Base-by-base conservation (phyloP, 2,888 invertebrate genomes). In the Falcaria lacertinaria region DNA sequence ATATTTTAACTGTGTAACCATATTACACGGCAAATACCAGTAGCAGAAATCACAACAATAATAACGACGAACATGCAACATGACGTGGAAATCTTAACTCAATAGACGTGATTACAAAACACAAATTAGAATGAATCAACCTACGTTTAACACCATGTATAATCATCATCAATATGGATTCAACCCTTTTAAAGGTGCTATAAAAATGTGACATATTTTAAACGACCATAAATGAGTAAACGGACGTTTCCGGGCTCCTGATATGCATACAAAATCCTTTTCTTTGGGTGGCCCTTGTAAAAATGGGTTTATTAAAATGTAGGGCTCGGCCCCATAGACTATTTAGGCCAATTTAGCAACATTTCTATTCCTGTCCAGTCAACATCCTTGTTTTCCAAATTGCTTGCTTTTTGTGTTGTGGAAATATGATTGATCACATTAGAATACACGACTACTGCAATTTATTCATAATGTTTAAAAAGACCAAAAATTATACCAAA, bases 361-460 rank as follows among this genome's bases (percentile, higher is more conserved):
- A 47, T 47, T 47, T 42, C 47, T 22, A 47, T 47, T 44, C 47
- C 28, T 44, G 34, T 28, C 39, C 34, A 34, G 25, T 38, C 33
- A 28, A 41, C 39, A 33, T 33, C n/a, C 15, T 17, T 33, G 42
- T 39, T 22, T 42, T 33, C 14, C 25, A 39, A 42, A 28, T 28
- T 28, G 11, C 28, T 40, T 37, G 33, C 32, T 41, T 28, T 33
- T 39, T 13, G 34, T 42, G 34, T 28, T 28, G 28, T 11, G 28
- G 28, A 3, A 28, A 11, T 28, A 11, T 28, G 28, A 28, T 11
- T 28, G 28, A 28, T 11, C 28, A 28, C 11, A 28, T 28, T 28
- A 11, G 11, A 11, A 11, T 7, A 28, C 11, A 2, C 34, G 41
- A 48, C 37, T 39, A 28, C 41, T 44, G n/a, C n/a, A n/a, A n/a